Evolutionary conservation across 2,797 vertebrate genomes (phyloP).

Genomic region (Saxicola maurus): DNA sequence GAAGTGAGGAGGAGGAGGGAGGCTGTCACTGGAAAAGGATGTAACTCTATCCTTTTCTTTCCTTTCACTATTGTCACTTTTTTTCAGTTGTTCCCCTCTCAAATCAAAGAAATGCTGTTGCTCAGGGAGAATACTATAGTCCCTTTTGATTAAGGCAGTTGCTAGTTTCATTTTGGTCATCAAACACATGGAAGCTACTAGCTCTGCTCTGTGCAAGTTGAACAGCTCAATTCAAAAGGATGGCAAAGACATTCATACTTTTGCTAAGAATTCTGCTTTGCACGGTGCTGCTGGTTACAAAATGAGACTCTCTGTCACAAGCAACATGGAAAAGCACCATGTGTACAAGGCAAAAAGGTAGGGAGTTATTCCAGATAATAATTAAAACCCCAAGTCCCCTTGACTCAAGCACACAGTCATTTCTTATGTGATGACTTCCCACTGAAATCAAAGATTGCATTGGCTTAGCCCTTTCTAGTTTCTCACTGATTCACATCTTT

Average conservation of each 20-base stretch:
- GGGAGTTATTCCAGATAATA: neutral
- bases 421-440: neutral
- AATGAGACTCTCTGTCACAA: neutral
- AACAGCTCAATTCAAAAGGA: neutral
- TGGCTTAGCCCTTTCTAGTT: neutral
- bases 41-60: neutral
- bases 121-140: neutral
- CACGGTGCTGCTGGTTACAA: neutral
- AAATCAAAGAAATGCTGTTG: neutral
- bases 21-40: slow-evolving; percentile 36
- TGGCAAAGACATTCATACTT: neutral
- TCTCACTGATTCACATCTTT: neutral
- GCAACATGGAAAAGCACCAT: neutral
- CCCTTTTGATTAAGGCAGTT: neutral
- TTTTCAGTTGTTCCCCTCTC: neutral
- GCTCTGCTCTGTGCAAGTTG: neutral
- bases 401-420: neutral
- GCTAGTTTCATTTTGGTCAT: neutral
- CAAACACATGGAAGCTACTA: neutral
- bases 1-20: slow-evolving; percentile 48
- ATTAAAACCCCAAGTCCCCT: neutral
- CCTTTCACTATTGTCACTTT: neutral
- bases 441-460: neutral
- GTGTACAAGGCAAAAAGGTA: neutral
- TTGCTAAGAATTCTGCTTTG: neutral